These are phyloP conservation scores for Ursus arctos DNA, from an alignment of 2,113 vertebrate genomes.

Conservation along the genomic window DNA sequence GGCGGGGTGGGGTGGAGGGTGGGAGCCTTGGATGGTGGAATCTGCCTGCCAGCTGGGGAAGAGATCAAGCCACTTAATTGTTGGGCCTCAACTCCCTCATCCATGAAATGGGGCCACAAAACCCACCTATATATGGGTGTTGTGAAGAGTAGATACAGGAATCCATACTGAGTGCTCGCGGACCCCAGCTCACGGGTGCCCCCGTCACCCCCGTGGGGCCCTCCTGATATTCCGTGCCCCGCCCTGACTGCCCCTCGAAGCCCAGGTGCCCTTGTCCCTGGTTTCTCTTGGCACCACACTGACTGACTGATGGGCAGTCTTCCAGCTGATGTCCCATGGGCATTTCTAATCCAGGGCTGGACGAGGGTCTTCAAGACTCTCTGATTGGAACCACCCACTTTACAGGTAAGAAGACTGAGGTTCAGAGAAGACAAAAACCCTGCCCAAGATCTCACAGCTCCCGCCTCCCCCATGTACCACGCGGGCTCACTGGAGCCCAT, in stretches of 20 bases:
- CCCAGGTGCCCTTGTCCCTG: not conserved
- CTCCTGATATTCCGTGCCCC: not conserved
- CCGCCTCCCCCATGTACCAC: not conserved
- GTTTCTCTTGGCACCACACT: not conserved
- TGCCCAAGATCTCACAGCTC: not conserved
- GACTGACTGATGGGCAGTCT: not conserved
- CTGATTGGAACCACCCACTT: not conserved
- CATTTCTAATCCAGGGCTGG: not conserved
- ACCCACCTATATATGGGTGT: accelerated
- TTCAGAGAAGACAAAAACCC: not conserved
- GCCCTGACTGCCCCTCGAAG: too few species aligned
- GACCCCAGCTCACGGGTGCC: not conserved
- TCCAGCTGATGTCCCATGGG: not conserved
- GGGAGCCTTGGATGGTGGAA: not conserved
- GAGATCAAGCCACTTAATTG: not conserved
- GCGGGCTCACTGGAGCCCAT: not conserved
- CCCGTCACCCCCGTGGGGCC: accelerated
- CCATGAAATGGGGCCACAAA: not conserved
- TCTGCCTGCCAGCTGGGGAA: not conserved
- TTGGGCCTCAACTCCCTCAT: not conserved
- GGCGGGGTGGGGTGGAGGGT: not conserved
- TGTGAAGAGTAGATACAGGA: not conserved
- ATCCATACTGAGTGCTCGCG: not conserved
- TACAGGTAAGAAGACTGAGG: not conserved
- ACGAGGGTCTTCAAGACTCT: not conserved